Conservation (phyloP, 2,888 invertebrate genomes). For the Eutolmus rufibarbis region DNA sequence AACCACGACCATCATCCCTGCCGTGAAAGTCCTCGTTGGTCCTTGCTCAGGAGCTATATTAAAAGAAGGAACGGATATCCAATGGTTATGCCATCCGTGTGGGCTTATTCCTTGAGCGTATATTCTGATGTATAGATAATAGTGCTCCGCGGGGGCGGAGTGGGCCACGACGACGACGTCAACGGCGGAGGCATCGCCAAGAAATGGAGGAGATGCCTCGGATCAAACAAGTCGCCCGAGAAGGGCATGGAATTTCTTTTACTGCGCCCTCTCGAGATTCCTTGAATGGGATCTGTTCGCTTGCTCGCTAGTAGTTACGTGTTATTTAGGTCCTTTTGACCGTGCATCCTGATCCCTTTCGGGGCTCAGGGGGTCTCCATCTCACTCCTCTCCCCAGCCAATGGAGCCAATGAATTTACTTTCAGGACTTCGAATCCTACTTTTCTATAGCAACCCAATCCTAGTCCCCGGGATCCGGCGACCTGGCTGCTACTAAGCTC, state of each 20-base stretch:
- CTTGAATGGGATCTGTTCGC: constrained; percentile 35
- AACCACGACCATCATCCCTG: constrained; percentile 38
- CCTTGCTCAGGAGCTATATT: constrained; percentile 43
- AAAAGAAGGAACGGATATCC: constrained; percentile 46
- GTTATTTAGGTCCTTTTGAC: constrained; percentile 48
- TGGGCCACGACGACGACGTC: neutral
- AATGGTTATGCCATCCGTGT: constrained; percentile 43
- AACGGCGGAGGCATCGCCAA: neutral
- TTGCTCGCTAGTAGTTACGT: constrained; percentile 44
- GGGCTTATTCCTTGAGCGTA: constrained; percentile 37
- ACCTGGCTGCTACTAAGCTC: constrained; percentile 27
- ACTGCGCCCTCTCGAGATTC: constrained; percentile 41
- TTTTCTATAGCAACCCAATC: constrained; percentile 30
- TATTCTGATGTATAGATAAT: constrained; percentile 46
- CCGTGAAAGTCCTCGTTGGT: constrained; percentile 14
- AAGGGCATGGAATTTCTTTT: constrained; percentile 45
- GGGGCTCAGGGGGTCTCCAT: neutral
- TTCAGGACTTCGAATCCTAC: constrained; percentile 18
- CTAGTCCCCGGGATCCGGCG: neutral
- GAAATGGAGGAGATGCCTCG: constrained; percentile 44
- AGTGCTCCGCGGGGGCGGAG: constrained; percentile 7
- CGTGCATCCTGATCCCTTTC: constrained; percentile 45
- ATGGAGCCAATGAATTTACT: constrained; percentile 48
- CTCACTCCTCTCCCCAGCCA: constrained; percentile 25
- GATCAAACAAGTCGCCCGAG: constrained; percentile 44